These are phyloP conservation scores for Julus scanicus DNA, from an alignment of 2,888 invertebrate genomes.

Conservation along the genomic window DNA sequence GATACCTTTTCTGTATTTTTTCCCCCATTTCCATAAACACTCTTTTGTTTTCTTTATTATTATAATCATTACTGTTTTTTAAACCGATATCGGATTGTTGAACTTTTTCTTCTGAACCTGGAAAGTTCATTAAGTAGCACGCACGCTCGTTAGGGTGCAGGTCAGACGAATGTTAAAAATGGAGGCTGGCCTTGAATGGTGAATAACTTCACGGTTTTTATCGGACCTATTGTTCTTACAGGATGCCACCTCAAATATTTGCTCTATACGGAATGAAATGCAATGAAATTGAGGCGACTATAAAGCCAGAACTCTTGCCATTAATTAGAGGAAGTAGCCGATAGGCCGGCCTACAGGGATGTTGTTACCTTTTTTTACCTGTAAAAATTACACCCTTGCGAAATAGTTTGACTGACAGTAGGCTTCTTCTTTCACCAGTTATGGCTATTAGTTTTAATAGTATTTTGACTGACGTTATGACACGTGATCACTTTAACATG, in stretches of 20 bases:
- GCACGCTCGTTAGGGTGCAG: background rate
- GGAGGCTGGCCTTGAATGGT: conserved; percentile 12
- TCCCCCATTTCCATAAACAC: background rate
- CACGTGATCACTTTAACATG: too few relatives aligned
- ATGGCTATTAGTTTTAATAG: background rate
- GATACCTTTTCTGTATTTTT: background rate
- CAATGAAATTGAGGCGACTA: conserved; percentile 23
- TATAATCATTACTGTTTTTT: background rate
- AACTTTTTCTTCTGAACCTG: conserved; percentile 18
- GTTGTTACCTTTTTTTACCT: background rate
- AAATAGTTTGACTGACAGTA: background rate
- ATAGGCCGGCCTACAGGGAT: background rate
- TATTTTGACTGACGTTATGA: too few relatives aligned
- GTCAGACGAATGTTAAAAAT: background rate
- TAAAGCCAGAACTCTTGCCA: background rate
- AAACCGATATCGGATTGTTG: conserved; percentile 8
- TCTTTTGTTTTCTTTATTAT: background rate
- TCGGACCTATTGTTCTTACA: conserved; percentile 24
- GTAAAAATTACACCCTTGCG: background rate
- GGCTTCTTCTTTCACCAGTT: background rate
- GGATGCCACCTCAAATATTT: conserved; percentile 42
- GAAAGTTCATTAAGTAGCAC: background rate
- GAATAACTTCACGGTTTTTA: background rate
- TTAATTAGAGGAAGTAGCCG: conserved; percentile 36
- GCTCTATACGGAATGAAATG: conserved; percentile 14